A percentile compares a stretch with the other conserved stretches of the same genome.
Conservation (phyloP, 2,113 vertebrate genomes). For the Vulpes vulpes region DNA sequence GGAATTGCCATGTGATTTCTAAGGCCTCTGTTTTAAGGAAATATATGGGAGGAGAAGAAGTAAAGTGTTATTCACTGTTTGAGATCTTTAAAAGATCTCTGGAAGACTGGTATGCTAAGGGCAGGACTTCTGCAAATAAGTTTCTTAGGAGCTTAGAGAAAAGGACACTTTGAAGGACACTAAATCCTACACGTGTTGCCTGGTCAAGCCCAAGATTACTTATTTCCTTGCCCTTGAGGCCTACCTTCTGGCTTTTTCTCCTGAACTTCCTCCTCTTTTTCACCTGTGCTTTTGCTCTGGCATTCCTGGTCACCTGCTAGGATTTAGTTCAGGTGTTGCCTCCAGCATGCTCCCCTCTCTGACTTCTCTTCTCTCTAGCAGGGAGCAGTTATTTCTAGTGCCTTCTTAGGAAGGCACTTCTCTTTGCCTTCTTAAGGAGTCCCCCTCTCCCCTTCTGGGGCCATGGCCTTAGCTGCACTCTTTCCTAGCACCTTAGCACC, state of each 20-base stretch:
- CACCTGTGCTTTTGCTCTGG: not conserved
- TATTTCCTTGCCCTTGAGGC: not conserved
- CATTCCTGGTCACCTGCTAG: not conserved
- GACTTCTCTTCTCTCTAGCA: not conserved
- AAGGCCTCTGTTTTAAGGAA: not conserved
- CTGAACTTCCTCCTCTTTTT: not conserved
- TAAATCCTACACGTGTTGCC: not conserved
- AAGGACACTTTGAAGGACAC: not conserved
- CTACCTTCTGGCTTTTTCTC: not conserved
- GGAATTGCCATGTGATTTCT: not conserved
- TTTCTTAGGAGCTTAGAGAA: not conserved
- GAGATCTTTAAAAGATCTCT: not conserved
- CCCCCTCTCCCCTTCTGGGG: too few relatives aligned
- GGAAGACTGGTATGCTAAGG: not conserved
- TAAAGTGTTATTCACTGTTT: not conserved
- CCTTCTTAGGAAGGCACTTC: too few relatives aligned
- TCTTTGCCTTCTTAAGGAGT: not conserved
- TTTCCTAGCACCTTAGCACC: not conserved
- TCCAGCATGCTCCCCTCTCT: not conserved
- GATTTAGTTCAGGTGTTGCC: not conserved
- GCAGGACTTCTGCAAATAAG: not conserved
- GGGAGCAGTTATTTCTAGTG: not conserved
- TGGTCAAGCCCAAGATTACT: not conserved
- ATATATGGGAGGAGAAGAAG: not conserved
- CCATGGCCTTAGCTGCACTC: not conserved